Percentiles rank a stretch among this genome's conserved stretches.
Evolutionary conservation across 2,113 vertebrate species (phyloP).

Genomic region (Phalacrocorax aristotelis): DNA sequence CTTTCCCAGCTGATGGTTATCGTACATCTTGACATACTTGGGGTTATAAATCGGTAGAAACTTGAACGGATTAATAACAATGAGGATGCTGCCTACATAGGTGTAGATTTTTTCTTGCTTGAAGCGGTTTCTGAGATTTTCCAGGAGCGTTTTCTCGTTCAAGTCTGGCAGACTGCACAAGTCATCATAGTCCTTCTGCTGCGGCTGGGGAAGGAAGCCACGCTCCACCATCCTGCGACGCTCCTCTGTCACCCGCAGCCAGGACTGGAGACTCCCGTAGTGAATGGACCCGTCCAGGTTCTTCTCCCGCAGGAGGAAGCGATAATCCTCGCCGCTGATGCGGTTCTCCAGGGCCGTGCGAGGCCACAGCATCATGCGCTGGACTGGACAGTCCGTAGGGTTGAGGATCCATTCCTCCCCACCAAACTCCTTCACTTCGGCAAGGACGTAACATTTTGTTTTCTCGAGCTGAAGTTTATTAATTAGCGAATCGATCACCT

Average conservation of each 20-base stretch:
- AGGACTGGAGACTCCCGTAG: conserved; percentile 96
- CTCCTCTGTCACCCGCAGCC: conserved; percentile 92
- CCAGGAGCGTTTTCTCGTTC: conserved; percentile 94
- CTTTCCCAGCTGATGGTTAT: conserved; percentile 94
- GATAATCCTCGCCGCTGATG: conserved; percentile 90
- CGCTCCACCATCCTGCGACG: conserved; percentile 92
- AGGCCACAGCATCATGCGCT: conserved; percentile 99
- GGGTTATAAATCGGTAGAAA: conserved; percentile 99
- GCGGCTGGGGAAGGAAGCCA: conserved; percentile 91
- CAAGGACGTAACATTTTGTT: conserved; percentile 92
- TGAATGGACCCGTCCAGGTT: conserved; percentile 96
- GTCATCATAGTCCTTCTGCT: conserved; percentile 89
- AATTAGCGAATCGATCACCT: conserved; percentile 92
- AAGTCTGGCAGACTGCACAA: conserved; percentile 90
- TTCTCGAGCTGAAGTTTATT: conserved; percentile 89
- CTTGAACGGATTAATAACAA: conserved; percentile 97
- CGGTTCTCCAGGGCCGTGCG: conserved; percentile 94
- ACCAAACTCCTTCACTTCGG: conserved; percentile 97
- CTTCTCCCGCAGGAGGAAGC: conserved; percentile 94
- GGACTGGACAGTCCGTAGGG: conserved; percentile 93
- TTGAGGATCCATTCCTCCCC: conserved; percentile 99
- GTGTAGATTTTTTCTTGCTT: conserved; percentile 98
- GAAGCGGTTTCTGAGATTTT: conserved; percentile 93
- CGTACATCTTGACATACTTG: conserved; percentile 99
- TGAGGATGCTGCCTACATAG: conserved; percentile 95